Evolutionary conservation across 2,797 vertebrate genomes (phyloP).

Genomic region (Cyclura pinguis): DNA sequence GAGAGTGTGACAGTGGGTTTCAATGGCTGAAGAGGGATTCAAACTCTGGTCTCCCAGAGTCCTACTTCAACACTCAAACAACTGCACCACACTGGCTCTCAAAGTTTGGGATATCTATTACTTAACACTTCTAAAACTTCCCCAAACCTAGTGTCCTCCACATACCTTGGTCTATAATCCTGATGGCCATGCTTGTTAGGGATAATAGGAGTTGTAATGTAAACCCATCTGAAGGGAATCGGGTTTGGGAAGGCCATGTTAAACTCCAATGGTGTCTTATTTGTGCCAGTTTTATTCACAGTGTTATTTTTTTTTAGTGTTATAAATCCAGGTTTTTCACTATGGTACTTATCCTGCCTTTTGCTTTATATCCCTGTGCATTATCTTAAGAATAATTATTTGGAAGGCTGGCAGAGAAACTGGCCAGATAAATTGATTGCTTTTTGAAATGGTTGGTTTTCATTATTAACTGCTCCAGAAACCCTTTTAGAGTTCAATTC

Average conservation of each 20-base stretch:
- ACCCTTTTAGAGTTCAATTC: not conserved
- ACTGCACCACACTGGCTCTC: no score
- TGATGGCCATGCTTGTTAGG: no score
- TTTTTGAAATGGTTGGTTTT: not conserved
- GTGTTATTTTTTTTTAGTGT: not conserved
- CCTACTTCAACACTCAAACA: no score
- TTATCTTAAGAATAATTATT: not conserved
- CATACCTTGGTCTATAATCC: no score
- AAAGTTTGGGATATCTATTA: not conserved
- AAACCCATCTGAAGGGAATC: no score
- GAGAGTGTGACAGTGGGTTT: no score
- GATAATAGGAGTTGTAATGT: no score
- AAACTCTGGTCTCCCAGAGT: no score
- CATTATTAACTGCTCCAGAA: not conserved
- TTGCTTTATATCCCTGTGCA: not conserved
- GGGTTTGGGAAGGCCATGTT: not conserved
- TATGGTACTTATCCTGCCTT: not conserved
- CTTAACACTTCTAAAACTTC: not conserved
- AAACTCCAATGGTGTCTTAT: not conserved
- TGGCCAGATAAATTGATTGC: not conserved
- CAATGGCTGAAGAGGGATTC: no score
- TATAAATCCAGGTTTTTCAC: not conserved
- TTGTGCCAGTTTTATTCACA: not conserved
- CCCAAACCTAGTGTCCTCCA: no score
- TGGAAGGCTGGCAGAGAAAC: not conserved